These are phyloP conservation scores for Rhizomys pruinosus DNA, from an alignment of 2,113 vertebrate species.

Conservation along the genomic window DNA sequence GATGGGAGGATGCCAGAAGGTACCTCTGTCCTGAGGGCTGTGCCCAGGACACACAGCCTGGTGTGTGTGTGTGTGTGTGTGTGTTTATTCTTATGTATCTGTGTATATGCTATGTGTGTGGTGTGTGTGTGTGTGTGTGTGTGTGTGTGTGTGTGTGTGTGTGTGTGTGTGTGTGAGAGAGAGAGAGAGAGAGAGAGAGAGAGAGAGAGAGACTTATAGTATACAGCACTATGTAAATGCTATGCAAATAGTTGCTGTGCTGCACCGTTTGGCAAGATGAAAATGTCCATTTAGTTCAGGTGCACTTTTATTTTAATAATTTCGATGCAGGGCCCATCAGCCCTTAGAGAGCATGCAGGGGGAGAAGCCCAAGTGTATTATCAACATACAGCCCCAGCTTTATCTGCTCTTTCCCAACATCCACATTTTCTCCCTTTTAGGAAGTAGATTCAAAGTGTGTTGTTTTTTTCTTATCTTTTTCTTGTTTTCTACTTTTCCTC, in stretches of 20 bases:
- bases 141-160: background rate
- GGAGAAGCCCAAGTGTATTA: background rate
- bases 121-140: background rate
- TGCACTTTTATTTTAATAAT: background rate
- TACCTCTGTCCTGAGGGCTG: background rate
- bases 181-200: too few relatives aligned
- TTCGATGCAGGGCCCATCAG: background rate
- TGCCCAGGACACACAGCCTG: background rate
- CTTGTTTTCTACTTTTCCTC: background rate
- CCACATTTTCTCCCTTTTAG: background rate
- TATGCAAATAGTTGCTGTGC: background rate
- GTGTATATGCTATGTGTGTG: background rate
- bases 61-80: background rate
- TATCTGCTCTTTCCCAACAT: background rate
- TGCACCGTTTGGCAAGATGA: too few relatives aligned
- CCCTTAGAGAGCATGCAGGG: too few relatives aligned
- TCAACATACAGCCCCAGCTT: background rate
- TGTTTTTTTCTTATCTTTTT: background rate
- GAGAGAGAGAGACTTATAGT: fast-evolving
- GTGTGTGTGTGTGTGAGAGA: too few relatives aligned
- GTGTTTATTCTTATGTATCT: background rate
- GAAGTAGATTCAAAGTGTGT: background rate
- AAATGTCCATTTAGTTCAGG: background rate
- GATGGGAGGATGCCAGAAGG: background rate
- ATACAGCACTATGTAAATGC: background rate